A percentile compares a stretch with the other conserved stretches of the same genome.
Conservation (phyloP, 2,888 invertebrate species). For the Plagodis pulveraria region DNA sequence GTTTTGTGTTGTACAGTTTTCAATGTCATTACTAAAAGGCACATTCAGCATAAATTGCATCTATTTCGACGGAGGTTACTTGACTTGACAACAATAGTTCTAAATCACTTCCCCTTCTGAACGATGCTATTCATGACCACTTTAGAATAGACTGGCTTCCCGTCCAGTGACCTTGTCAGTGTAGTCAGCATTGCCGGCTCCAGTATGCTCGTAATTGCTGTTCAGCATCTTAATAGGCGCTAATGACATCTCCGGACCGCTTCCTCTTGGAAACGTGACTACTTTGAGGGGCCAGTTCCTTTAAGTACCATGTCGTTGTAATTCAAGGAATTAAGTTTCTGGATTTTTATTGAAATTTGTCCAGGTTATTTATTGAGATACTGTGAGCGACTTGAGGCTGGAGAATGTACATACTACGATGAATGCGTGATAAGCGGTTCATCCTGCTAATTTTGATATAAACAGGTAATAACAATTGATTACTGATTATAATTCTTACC, state of each 20-base stretch:
- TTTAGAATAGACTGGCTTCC: constrained; percentile 46
- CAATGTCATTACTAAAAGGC: no score
- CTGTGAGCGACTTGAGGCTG: no score
- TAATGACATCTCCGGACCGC: constrained; percentile 60
- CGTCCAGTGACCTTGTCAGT: constrained; percentile 48
- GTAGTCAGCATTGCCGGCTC: constrained; percentile 6
- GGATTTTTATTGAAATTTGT: neutral
- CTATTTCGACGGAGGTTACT: no score
- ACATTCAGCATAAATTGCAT: no score
- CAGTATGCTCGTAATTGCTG: constrained; percentile 49
- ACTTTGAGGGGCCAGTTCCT: constrained; percentile 22
- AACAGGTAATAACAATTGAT: no score
- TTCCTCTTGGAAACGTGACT: constrained; percentile 60
- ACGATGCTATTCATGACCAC: constrained; percentile 24
- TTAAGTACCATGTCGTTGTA: constrained; percentile 6
- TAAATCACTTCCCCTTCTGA: constrained; percentile 15
- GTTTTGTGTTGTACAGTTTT: no score
- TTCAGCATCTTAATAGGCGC: constrained; percentile 57
- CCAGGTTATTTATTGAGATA: neutral
- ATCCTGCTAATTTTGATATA: no score
- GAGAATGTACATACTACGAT: no score
- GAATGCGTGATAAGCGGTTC: no score
- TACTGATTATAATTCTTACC: no score
- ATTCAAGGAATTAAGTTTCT: neutral
- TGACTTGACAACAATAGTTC: neutral